A percentile compares a stretch with the other conserved stretches of the same genome.
These are phyloP conservation scores for Flexamia atlantica DNA, from an alignment of 2,888 invertebrate genomes.

Conservation along the genomic window DNA sequence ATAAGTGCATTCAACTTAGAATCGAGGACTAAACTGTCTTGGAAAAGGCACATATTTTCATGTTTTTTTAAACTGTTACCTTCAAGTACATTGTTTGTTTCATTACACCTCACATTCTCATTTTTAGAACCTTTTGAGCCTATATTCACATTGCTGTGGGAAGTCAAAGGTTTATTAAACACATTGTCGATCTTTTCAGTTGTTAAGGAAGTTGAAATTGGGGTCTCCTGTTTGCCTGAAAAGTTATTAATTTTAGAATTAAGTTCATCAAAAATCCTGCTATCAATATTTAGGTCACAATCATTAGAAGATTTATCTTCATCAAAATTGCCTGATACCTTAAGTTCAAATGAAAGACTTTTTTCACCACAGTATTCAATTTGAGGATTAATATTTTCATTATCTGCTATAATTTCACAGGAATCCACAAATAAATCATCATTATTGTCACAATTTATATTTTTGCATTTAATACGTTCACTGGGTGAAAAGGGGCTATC, in stretches of 20 bases:
- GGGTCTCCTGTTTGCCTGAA: not conserved
- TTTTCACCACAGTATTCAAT: conserved; percentile 27
- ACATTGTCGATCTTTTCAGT: not conserved
- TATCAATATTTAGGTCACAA: conserved; percentile 20
- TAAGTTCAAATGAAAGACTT: conserved; percentile 33
- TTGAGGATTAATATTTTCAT: not conserved
- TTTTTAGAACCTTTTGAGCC: not conserved
- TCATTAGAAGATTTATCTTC: not conserved
- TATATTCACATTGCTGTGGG: not conserved
- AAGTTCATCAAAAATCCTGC: conserved; percentile 32
- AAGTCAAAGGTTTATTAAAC: not conserved
- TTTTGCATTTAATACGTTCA: not conserved
- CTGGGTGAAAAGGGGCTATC: not conserved
- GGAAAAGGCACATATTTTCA: not conserved
- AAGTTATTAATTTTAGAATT: not conserved
- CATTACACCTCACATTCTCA: not conserved
- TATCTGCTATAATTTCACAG: conserved; percentile 38
- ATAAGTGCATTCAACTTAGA: conserved; percentile 76
- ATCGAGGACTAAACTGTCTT: conserved; percentile 78
- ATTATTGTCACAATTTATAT: not conserved
- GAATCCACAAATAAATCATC: not conserved
- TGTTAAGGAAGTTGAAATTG: not conserved
- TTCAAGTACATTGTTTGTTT: not conserved
- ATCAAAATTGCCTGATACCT: not conserved
- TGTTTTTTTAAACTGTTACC: not conserved